phyloP scores from a whole-genome alignment of 2,888 invertebrate genomes.

The Erpobdella octoculata region DNA sequence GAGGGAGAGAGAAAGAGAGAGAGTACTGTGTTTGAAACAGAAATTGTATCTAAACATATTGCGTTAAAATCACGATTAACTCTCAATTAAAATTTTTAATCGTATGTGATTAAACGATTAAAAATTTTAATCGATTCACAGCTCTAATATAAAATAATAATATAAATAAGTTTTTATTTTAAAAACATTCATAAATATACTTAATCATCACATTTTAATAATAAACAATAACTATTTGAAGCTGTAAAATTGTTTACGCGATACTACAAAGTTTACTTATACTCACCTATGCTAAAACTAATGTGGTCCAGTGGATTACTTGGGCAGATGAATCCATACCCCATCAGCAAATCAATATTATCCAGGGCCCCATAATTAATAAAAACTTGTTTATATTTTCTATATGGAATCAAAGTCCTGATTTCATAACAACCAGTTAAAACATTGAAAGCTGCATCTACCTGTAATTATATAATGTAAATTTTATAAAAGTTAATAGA shows the following conservation, averaged over 20 bases:
- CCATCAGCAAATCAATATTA: constrained; percentile 70
- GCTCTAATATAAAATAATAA: no score
- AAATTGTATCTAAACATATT: no score
- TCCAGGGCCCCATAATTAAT: constrained; percentile 79
- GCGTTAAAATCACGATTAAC: no score
- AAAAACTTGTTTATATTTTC: constrained; percentile 68
- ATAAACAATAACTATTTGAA: background rate
- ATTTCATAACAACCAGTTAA: background rate
- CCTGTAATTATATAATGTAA: background rate
- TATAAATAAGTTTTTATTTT: no score
- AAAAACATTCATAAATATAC: no score
- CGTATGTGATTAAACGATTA: no score
- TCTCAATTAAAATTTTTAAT: no score
- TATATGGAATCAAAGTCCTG: constrained; percentile 42
- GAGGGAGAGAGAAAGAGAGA: no score
- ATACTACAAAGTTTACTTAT: background rate
- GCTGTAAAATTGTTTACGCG: background rate
- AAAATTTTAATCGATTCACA: no score
- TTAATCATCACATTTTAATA: no score
- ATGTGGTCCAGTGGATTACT: constrained; percentile 65
- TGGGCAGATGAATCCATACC: constrained; percentile 74
- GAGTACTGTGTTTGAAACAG: no score
- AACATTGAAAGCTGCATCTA: background rate
- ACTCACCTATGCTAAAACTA: constrained; percentile 53
- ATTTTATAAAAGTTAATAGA: background rate